These are phyloP conservation scores for Frankliniella intonsa DNA, from an alignment of 2,888 invertebrate species.

Conservation along the genomic window DNA sequence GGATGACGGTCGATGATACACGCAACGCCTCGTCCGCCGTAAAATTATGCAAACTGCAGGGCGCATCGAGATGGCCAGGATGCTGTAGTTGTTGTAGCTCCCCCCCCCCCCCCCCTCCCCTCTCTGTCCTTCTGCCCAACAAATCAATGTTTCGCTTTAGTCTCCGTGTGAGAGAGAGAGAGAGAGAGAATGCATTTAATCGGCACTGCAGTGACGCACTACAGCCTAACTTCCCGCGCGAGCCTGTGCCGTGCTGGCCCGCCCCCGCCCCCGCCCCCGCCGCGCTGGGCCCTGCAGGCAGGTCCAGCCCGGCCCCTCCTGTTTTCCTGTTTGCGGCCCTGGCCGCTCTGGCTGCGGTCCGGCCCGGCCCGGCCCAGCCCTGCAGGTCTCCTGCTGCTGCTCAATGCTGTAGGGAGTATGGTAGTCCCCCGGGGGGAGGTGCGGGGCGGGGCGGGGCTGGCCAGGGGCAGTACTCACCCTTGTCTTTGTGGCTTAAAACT, in stretches of 20 bases:
- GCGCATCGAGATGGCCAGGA: neutral
- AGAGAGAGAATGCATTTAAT: too few relatives aligned
- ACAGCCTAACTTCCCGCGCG: too few relatives aligned
- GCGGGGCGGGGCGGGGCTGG: neutral
- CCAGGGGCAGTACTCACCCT: neutral
- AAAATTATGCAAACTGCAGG: conserved; percentile 22
- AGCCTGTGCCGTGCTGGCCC: too few relatives aligned
- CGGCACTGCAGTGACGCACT: too few relatives aligned
- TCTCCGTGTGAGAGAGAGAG: too few relatives aligned
- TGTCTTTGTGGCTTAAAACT: neutral
- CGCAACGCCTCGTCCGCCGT: neutral
- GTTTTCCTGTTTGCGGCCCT: too few relatives aligned
- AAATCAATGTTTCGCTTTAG: too few relatives aligned
- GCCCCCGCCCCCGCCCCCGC: too few relatives aligned
- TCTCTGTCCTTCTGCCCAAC: neutral
- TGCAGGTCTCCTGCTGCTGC: neutral
- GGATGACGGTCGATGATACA: neutral
- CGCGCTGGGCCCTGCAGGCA: too few relatives aligned
- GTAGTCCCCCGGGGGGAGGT: neutral
- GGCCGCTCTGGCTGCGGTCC: too few relatives aligned
- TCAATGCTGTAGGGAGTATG: neutral
- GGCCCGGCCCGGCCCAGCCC: too few relatives aligned
- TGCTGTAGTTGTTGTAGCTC: neutral
- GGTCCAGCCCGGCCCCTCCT: too few relatives aligned
- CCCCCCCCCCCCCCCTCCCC: neutral